These are phyloP conservation scores for Cirrhinus molitorella DNA, from an alignment of 2,797 vertebrate species.

Conservation along the genomic window DNA sequence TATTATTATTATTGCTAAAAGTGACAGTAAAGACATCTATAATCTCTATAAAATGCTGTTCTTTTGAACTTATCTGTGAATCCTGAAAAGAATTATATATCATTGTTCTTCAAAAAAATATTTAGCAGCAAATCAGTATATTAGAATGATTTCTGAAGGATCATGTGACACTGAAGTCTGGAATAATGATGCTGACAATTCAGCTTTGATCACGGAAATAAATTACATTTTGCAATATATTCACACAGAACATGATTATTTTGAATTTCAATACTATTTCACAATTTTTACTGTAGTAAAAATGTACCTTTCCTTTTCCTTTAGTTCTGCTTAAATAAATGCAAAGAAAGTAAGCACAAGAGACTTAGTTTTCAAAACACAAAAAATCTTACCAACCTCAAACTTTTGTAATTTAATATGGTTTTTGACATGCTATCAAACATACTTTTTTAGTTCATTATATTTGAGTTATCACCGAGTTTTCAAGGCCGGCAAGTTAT, in stretches of 20 bases:
- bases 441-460: background rate
- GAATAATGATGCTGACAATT: background rate
- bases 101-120: background rate
- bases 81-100: background rate
- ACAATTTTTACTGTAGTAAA: background rate
- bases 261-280: background rate
- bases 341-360: background rate
- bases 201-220: background rate
- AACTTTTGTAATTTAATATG: too few relatives aligned
- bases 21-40: background rate
- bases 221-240: background rate
- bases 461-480: background rate
- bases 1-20: too few relatives aligned
- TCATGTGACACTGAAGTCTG: background rate
- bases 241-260: background rate
- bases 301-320: too few relatives aligned
- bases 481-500: background rate
- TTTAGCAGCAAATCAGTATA: background rate
- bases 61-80: background rate
- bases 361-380: too few relatives aligned
- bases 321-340: background rate
- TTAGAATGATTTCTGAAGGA: background rate
- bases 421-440: too few relatives aligned
- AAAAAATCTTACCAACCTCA: too few relatives aligned
- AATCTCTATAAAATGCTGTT: background rate